Evolutionary conservation across 2,888 invertebrate species (phyloP).

Genomic region (Machimus atricapillus): DNA sequence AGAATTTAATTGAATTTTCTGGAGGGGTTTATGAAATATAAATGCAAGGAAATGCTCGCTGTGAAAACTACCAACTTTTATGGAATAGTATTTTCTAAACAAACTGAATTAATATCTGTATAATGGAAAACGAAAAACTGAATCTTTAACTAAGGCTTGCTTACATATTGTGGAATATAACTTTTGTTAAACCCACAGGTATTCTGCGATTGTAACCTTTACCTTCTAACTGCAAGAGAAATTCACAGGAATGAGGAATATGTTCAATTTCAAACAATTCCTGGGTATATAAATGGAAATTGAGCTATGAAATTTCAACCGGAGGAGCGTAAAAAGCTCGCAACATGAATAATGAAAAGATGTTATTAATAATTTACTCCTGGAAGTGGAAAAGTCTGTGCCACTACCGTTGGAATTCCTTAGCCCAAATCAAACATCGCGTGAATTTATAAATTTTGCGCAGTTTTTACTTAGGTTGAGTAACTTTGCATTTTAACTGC

Average conservation of each 20-base stretch:
- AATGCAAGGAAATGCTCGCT: too few species aligned
- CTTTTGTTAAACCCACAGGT: not conserved
- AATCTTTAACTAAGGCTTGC: not conserved
- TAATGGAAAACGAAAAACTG: not conserved
- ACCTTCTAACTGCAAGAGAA: not conserved
- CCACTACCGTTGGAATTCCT: not conserved
- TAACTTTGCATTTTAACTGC: constrained; percentile 9
- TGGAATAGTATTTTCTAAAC: too few species aligned
- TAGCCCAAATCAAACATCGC: not conserved
- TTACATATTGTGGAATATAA: not conserved
- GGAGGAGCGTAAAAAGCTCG: not conserved
- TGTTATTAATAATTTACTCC: not conserved
- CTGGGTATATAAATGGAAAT: not conserved
- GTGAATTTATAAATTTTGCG: constrained; percentile 4
- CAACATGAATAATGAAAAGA: not conserved
- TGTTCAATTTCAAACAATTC: not conserved
- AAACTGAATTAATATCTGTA: too few species aligned
- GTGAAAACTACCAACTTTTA: too few species aligned
- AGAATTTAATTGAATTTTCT: too few species aligned
- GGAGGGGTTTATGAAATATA: too few species aligned
- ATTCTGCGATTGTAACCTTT: not conserved
- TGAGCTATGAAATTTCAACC: not conserved
- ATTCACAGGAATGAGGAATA: not conserved
- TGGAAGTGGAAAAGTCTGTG: not conserved
- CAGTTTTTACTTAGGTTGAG: not conserved